A percentile compares a stretch with the other conserved stretches of the same genome.
These are phyloP conservation scores for Adrianichthys oophorus DNA, from an alignment of 2,797 vertebrate genomes.

Conservation along the genomic window DNA sequence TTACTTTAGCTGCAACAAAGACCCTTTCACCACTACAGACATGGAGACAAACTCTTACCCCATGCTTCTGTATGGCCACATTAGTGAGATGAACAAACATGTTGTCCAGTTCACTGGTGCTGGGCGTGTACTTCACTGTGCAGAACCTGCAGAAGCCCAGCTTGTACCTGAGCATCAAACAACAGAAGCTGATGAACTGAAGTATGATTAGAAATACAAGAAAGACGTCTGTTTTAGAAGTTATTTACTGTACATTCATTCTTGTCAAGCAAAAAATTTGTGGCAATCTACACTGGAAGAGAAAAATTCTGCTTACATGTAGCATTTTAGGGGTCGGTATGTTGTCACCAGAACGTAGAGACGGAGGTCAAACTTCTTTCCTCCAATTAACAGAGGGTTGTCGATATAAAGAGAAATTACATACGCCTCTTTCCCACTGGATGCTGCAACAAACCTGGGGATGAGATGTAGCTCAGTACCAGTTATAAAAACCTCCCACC, in stretches of 20 bases:
- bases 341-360: constrained; percentile 96
- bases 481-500: neutral
- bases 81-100: constrained; percentile 99
- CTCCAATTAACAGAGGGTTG: constrained; percentile 94
- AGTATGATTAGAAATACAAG: neutral
- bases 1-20: too few relatives aligned
- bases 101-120: constrained; percentile 96
- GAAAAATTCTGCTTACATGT: constrained; percentile 84
- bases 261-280: too few relatives aligned
- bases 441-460: constrained; percentile 87
- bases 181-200: neutral
- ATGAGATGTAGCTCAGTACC: neutral
- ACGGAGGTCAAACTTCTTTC: constrained; percentile 97
- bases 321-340: constrained; percentile 93
- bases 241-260: too few relatives aligned
- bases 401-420: constrained; percentile 98
- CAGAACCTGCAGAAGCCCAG: constrained; percentile 99
- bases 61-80: constrained; percentile 97
- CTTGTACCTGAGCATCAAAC: constrained; percentile 84
- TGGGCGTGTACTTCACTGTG: constrained; percentile 97
- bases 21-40: neutral
- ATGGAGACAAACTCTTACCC: constrained; percentile 74
- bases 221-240: neutral
- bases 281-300: neutral
- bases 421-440: constrained; percentile 91